Conservation (phyloP, 2,113 vertebrate genomes). For the Lichenostomus cassidix region DNA sequence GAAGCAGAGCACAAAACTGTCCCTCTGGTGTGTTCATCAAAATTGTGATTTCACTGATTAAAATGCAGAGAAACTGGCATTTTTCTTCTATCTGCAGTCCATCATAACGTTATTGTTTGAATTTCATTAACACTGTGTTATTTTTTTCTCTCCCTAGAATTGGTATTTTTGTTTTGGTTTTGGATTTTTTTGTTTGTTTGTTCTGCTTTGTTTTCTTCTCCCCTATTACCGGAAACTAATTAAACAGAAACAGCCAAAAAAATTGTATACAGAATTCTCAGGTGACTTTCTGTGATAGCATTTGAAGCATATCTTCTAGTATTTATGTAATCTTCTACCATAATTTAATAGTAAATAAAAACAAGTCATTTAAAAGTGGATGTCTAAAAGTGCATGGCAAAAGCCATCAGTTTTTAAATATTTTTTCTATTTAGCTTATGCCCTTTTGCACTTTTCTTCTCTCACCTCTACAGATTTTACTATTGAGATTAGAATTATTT, state of each 20-base stretch:
- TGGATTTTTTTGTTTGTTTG: neutral
- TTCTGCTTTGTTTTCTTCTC: neutral
- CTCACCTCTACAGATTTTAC: neutral
- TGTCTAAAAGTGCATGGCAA: no score
- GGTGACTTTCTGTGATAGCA: neutral
- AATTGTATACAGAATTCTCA: neutral
- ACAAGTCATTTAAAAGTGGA: neutral
- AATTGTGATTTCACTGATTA: slow-evolving; percentile 68
- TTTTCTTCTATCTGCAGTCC: slow-evolving; percentile 59
- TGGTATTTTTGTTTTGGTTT: neutral
- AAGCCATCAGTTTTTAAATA: neutral
- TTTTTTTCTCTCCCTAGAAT: neutral
- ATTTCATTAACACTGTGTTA: slow-evolving; percentile 48
- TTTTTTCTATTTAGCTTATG: neutral
- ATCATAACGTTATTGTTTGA: slow-evolving; percentile 39
- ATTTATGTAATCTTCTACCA: neutral
- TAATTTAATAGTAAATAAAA: neutral
- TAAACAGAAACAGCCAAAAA: slow-evolving; percentile 19
- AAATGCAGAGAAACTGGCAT: slow-evolving; percentile 55
- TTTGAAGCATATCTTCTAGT: neutral
- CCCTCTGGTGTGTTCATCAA: slow-evolving; percentile 59
- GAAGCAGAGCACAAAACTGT: slow-evolving; percentile 53
- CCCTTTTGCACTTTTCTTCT: neutral
- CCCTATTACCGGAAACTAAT: neutral
- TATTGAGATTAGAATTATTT: neutral